Base-by-base conservation (phyloP, 2,888 invertebrate genomes). In the Byasa hedistus region DNA sequence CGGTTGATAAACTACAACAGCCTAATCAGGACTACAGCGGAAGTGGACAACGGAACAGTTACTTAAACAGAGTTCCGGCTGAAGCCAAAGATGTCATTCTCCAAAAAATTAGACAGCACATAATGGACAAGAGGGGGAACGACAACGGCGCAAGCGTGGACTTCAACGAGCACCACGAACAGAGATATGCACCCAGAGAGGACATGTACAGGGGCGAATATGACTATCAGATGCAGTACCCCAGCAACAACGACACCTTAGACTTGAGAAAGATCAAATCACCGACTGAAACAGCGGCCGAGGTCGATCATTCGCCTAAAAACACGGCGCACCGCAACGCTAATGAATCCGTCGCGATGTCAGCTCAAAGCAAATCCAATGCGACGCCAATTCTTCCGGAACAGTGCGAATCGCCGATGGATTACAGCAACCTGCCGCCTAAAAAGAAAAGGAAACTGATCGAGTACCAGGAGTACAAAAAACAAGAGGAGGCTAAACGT, bases 401-500 rank as follows among this genome's bases (percentile, higher is more conserved):
- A 85, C 88, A 83, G 60, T 88, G 89, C 85, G 88, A 90, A 86
- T 86, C 77, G 74, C 81, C 89, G 73, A 90, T 88, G 89, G 89
- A 91, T 84, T 91, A 91, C 85, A 91, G 85, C 80, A 91, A 91
- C 80, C 80, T 91, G 76, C 91, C 91, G 73, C 91, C 91, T 72
- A 91, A 91, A 85, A 91, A 91, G 87, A 91, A 91, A 83, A 89
- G 91, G 81, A 91, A 91, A 80, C 78, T 91, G 75, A 89, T 91
- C 76, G 91, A 91, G 84, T 91, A 91, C 83, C 91, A 91, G 74
- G 91, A 91, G 82, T 87, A 86, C 77, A 91, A 90, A 88, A 91
- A 89, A 79, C 89, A 89, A 76, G 91, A 91, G 78, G 91, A 89
- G 80, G 89, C 89, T 61, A 87, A 84, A 71, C 86, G 85, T 64